phyloP scores from a whole-genome alignment of 2,797 vertebrate species.

The Notamacropus eugenii region DNA sequence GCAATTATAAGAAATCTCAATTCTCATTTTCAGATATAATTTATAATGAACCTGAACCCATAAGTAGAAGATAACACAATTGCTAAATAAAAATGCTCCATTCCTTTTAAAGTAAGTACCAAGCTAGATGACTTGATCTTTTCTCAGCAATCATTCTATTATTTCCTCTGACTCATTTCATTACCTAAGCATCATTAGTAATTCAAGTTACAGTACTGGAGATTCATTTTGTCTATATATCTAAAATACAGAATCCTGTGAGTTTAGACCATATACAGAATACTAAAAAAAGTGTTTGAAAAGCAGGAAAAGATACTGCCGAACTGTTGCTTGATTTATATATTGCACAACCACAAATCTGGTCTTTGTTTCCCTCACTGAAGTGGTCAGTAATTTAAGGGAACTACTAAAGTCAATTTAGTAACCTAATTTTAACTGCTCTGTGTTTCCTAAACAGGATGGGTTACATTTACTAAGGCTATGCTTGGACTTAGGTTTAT shows the following conservation, averaged over 20 bases:
- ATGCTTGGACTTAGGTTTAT: not conserved
- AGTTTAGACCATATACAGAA: not conserved
- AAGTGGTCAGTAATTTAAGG: not conserved
- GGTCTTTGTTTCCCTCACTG: not conserved
- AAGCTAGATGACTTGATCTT: not conserved
- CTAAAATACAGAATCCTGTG: not conserved
- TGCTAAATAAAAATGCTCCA: not conserved
- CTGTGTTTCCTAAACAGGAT: not conserved
- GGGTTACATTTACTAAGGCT: not conserved
- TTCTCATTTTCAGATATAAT: not conserved
- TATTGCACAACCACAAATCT: not conserved
- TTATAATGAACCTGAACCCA: not conserved
- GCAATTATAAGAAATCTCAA: not conserved
- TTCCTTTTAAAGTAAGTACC: too few species aligned
- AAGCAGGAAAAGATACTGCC: not conserved
- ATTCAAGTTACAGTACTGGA: not conserved
- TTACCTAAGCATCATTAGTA: not conserved
- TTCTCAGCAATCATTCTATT: not conserved
- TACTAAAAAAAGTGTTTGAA: not conserved
- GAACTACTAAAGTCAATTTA: not conserved
- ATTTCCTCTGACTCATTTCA: not conserved
- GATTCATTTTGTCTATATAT: not conserved
- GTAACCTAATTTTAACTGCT: not conserved
- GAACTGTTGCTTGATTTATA: not conserved
- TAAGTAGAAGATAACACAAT: not conserved